Evolutionary conservation across 1,140 invertebrate species (phyloP), one percentile per base, ranked within the genome.

Genomic region (Cepaea nemoralis): DNA sequence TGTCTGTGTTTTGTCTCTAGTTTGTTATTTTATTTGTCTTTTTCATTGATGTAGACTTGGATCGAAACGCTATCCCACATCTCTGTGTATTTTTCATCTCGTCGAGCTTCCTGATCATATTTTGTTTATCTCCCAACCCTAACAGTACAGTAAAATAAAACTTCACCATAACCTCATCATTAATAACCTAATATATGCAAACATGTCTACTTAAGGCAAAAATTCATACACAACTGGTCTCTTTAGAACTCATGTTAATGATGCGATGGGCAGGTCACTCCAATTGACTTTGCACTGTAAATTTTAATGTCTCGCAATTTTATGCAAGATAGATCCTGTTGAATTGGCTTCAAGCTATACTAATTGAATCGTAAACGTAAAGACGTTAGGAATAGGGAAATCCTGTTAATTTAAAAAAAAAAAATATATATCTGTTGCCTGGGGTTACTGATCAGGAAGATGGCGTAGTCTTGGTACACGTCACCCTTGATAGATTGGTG

Each of bases 401-500:
- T 10, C 42, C 16, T 6, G 6, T 45, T 6, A 10, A 45, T 10
- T 10, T 10, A 45, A 10, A 45, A 45, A 45, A 45, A 45, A 45
- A 45, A 19, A 45, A 45, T 45, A 19, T 45, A 45, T 45, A 45
- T 45, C 8, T 10, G 42, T 8, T 45, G 19, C 40, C n/a, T 33
- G 69, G 69, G 40, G 0, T 71, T 27, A 6, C 1, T 39, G 35
- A 40, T 27, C 1, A 24, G 69, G 69, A 71, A 45, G 69, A 45
- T 45, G 40, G 24, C 6, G 37, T 55, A 3, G 24, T 24, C 14
- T n/a, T 71, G 8, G 35, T n/a, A 71, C 69, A 71, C 2, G 69
- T 19, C 19, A 80, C 31, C 27, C 31, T 39, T 45, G 66, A 70
- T 67, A 31, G 77, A 50, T 71, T 70, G 66, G 16, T 31, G 3